These are phyloP conservation scores for Centrocercus urophasianus DNA, from an alignment of 2,113 vertebrate species.

Conservation along the genomic window DNA sequence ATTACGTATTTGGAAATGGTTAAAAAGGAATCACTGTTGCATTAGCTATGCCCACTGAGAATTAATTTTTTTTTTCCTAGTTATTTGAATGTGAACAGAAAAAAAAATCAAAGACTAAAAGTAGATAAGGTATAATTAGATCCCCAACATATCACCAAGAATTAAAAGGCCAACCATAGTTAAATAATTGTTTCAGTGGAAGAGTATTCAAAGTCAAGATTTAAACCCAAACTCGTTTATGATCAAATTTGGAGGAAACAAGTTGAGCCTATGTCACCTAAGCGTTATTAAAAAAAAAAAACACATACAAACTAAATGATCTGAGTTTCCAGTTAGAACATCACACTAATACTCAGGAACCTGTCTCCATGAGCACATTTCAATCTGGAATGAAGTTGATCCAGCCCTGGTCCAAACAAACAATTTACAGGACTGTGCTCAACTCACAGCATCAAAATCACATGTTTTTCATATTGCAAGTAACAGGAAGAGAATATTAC, in stretches of 20 bases:
- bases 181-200: not conserved
- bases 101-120: constrained; percentile 21
- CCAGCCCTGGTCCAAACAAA: not conserved
- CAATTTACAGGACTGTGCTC: not conserved
- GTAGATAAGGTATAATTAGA: not conserved
- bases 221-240: not conserved
- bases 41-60: not conserved
- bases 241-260: not conserved
- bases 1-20: not conserved
- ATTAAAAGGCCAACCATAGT: not conserved
- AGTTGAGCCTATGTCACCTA: not conserved
- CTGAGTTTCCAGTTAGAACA: not conserved
- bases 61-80: not conserved
- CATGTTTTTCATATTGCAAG: constrained; percentile 4
- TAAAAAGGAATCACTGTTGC: not conserved
- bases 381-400: not conserved
- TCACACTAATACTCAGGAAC: not conserved
- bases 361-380: not conserved
- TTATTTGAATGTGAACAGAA: not conserved
- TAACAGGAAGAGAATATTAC: constrained; percentile 36
- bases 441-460: constrained; percentile 1
- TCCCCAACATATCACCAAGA: not conserved
- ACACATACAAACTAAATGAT: not conserved
- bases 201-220: not conserved
- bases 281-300: not conserved